These are phyloP conservation scores for Rhyzopertha dominica DNA, from an alignment of 1,140 invertebrate genomes.

Conservation along the genomic window DNA sequence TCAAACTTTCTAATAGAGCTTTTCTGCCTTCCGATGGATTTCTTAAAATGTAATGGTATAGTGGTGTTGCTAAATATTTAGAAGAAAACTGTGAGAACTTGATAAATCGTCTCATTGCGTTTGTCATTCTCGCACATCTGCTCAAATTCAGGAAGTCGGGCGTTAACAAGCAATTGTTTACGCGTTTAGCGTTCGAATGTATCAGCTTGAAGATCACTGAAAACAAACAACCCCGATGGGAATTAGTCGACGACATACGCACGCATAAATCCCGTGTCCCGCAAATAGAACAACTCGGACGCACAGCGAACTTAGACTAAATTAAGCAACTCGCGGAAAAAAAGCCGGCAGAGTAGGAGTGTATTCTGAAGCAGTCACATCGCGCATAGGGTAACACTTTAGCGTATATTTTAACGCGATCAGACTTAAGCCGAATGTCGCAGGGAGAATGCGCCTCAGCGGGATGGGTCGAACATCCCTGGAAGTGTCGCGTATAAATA, in stretches of 20 bases:
- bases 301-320: constrained; percentile 8
- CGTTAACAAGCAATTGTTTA: too few relatives aligned
- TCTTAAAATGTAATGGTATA: too few relatives aligned
- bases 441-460: constrained; percentile 7
- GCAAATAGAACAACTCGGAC: constrained; percentile 14
- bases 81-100: too few relatives aligned
- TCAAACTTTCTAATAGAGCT: too few relatives aligned
- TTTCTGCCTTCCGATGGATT: too few relatives aligned
- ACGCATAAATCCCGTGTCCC: constrained; percentile 5
- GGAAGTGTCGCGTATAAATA: constrained; percentile 4
- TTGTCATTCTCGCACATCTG: too few relatives aligned
- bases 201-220: constrained; percentile 18
- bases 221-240: constrained; percentile 17
- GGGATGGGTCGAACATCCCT: not conserved
- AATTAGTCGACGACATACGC: constrained; percentile 8
- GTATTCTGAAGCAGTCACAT: constrained; percentile 13
- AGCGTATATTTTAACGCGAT: too few relatives aligned
- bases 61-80: too few relatives aligned
- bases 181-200: constrained; percentile 13
- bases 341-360: constrained; percentile 25
- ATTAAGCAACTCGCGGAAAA: constrained; percentile 12
- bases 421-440: too few relatives aligned
- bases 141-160: too few relatives aligned
- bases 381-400: too few relatives aligned
- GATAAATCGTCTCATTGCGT: too few relatives aligned